phyloP scores from a whole-genome alignment of 2,113 vertebrate species.

The Heterochromis multidens region DNA sequence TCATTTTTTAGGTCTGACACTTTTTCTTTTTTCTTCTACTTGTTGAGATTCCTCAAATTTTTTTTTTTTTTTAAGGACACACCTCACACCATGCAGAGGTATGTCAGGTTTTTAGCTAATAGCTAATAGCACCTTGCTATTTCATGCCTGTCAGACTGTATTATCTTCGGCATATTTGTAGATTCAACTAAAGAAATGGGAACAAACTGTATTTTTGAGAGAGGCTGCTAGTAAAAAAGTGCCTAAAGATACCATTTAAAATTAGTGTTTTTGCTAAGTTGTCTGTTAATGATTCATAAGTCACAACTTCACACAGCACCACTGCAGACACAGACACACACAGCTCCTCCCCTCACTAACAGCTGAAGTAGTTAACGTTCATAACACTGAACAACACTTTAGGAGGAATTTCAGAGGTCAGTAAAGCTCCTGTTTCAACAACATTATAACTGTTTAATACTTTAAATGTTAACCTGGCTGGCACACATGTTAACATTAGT shows the following conservation, averaged over 20 bases:
- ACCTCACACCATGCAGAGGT: background rate
- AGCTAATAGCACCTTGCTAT: background rate
- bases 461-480: background rate
- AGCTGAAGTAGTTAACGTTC: no score
- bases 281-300: background rate
- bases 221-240: background rate
- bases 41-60: background rate
- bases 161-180: background rate
- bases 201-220: background rate
- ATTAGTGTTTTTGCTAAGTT: background rate
- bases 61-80: background rate
- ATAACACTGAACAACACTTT: no score
- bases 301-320: no score
- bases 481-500: background rate
- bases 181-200: background rate
- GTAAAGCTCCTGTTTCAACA: background rate
- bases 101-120: background rate
- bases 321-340: no score
- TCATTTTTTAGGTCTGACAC: background rate
- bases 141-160: background rate
- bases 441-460: background rate
- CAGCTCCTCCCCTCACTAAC: no score
- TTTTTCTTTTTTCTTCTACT: background rate
- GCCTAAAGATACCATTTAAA: background rate
- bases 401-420: background rate